Evolutionary conservation across 2,797 vertebrate species (phyloP).

Genomic region (Trachops cirrhosus): DNA sequence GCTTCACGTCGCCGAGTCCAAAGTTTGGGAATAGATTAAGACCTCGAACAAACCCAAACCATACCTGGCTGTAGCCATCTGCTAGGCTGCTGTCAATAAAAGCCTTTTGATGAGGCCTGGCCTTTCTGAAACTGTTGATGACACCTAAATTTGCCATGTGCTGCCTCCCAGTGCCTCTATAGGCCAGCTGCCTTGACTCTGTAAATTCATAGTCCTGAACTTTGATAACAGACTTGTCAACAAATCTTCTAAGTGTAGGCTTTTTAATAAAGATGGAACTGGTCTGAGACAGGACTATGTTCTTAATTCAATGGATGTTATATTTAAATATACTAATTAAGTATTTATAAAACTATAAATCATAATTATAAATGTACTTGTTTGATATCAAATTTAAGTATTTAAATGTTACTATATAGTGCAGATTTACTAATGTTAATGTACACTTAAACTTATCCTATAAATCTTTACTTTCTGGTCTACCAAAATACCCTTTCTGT

Average conservation of each 20-base stretch:
- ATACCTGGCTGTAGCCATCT: conserved; percentile 29
- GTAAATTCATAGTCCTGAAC: not conserved
- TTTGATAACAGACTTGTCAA: not conserved
- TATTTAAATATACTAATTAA: not conserved
- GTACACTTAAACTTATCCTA: not conserved
- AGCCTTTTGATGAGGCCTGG: not conserved
- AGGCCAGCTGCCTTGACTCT: not conserved
- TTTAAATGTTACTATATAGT: not conserved
- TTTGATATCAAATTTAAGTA: conserved; percentile 19
- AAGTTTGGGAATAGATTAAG: conserved; percentile 64
- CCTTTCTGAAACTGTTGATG: not conserved
- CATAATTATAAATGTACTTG: not conserved
- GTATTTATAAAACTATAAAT: not conserved
- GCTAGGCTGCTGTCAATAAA: not conserved
- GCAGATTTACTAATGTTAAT: conserved; percentile 10
- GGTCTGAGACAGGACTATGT: not conserved
- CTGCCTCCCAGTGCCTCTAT: not conserved
- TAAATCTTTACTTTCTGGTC: not conserved
- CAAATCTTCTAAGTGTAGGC: not conserved
- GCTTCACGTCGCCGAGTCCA: conserved; percentile 68
- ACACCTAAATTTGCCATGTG: not conserved
- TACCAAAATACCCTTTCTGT: not conserved
- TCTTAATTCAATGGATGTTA: not conserved
- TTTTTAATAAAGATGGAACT: conserved; percentile 7
- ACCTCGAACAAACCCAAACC: conserved; percentile 64